Evolutionary conservation across 1,140 invertebrate genomes (phyloP), one percentile per base, ranked within the genome.

Genomic region (Drosophila equinoxialis): DNA sequence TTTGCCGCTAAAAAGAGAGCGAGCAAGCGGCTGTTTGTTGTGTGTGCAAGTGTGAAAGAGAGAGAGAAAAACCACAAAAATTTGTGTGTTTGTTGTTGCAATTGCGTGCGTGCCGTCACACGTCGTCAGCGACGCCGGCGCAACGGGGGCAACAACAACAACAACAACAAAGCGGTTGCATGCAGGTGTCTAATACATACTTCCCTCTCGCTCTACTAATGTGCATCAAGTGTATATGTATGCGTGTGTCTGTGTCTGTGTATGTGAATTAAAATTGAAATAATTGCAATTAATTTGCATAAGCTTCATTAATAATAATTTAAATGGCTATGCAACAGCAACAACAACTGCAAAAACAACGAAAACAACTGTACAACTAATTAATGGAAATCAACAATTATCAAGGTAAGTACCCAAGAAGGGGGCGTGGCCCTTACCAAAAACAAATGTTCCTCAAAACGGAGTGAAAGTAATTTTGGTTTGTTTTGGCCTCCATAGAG

Each of bases 61-160:
- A 17, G 37, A 11, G 37, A 39, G 11, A 39, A 13, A 39, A 13
- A 37, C 8, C 8, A 37, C 8, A 11, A 4, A 39, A 13, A 13
- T 11, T 58, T 59, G 57, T 37, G 33, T 59, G 11, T 14, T 2
- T 39, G 6, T 37, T 30, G 30, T 14, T 11, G 68, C 64, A 30
- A 30, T 30, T 6, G 30, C 30, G 30, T 64, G 71, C 68, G 68
- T 64, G 67, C 20, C 70, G 68, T 71, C 68, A 69, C 59, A 71
- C 37, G 48, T 39, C 70, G 68, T 3, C 59, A 68, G 13, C 41
- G 41, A 62, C 71, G 71, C 58, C 71, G 37, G 60, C 66, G 23
- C 63, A 62, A 63, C 20, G 68, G 68, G 68, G 71, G 30, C 48
- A 26, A 20, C 45, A 62, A 20, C 60, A 64, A 39, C 42, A 64